Evolutionary conservation across 2,797 vertebrate genomes (phyloP).

Genomic region (Anguilla pacifica): DNA sequence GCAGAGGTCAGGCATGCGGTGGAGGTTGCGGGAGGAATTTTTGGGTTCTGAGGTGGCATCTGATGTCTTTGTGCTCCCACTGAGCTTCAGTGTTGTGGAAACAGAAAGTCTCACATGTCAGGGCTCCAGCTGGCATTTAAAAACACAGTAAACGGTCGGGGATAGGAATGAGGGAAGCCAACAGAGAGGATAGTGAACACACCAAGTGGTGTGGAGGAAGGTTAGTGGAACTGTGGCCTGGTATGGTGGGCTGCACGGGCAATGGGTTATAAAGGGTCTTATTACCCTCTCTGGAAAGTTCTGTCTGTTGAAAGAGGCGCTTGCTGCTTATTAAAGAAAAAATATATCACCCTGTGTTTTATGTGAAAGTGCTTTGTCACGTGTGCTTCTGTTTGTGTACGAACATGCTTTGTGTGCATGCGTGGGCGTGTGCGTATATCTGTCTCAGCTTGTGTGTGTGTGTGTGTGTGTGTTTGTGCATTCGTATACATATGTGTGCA

Average conservation of each 20-base stretch:
- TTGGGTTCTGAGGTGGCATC: neutral
- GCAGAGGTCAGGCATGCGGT: neutral
- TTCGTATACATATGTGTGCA: neutral
- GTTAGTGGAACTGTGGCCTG: neutral
- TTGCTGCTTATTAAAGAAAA: neutral
- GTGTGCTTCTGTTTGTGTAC: neutral
- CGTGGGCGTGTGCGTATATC: neutral
- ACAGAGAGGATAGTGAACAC: conserved; percentile 4
- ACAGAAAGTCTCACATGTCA: conserved; percentile 1
- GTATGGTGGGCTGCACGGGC: neutral
- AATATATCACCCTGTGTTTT: neutral
- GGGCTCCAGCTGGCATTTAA: conserved; percentile 2
- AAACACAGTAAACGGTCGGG: neutral
- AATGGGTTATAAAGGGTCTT: neutral
- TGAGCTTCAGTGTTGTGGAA: neutral
- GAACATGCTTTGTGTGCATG: neutral
- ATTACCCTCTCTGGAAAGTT: conserved; percentile 11
- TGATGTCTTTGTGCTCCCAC: neutral
- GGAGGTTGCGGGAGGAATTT: neutral
- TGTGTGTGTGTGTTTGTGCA: neutral
- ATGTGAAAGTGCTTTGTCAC: neutral
- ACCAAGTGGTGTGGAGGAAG: conserved; percentile 4
- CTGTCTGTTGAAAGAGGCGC: neutral
- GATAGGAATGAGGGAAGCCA: neutral
- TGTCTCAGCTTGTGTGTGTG: neutral